A percentile compares a stretch with the other conserved stretches of the same genome.
phyloP scores from a whole-genome alignment of 2,888 invertebrate genomes.

The Brachyptera risi region DNA sequence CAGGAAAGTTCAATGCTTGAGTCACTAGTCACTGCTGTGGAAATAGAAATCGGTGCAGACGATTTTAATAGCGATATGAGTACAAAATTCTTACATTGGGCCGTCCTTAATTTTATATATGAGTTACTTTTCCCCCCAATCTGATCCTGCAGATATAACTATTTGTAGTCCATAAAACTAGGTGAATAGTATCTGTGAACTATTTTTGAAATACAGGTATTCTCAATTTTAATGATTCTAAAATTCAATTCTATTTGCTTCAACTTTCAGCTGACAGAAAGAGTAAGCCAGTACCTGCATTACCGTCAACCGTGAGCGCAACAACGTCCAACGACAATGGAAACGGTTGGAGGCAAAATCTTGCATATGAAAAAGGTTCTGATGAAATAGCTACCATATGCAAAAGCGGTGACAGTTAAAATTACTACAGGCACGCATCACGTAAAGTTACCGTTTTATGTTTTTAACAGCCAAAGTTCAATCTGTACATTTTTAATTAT shows the following conservation, averaged over 20 bases:
- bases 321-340: background rate
- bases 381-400: constrained; percentile 9
- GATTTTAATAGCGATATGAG: too few relatives aligned
- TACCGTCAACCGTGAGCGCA: background rate
- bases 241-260: background rate
- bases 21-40: too few relatives aligned
- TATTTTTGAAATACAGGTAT: background rate
- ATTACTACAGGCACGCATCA: too few relatives aligned
- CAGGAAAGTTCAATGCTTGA: too few relatives aligned
- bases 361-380: background rate
- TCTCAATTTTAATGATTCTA: background rate
- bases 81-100: too few relatives aligned
- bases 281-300: background rate
- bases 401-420: background rate
- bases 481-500: too few relatives aligned
- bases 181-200: background rate
- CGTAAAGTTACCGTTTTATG: too few relatives aligned
- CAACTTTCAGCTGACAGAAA: background rate
- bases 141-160: too few relatives aligned
- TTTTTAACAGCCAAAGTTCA: too few relatives aligned
- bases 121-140: too few relatives aligned
- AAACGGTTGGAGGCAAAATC: constrained; percentile 11
- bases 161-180: background rate
- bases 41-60: too few relatives aligned
- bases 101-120: too few relatives aligned